Conservation (phyloP, 2,797 vertebrate species). For the Antrozous pallidus region DNA sequence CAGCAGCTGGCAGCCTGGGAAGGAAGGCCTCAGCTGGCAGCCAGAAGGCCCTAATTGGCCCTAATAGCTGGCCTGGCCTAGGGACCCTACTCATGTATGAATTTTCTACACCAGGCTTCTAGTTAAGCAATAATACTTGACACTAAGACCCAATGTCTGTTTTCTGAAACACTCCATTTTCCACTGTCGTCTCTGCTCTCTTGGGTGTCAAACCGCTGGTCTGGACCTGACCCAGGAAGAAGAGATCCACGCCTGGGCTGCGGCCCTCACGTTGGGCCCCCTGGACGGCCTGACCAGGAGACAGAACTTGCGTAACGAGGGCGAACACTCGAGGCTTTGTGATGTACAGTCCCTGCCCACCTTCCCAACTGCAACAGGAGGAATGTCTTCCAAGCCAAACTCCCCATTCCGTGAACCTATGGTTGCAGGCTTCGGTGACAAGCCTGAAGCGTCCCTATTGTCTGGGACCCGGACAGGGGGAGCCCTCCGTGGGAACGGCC, state of each 20-base stretch:
- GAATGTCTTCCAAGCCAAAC: neutral
- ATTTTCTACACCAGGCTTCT: too few relatives aligned
- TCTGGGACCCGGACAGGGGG: neutral
- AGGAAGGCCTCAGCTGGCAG: too few relatives aligned
- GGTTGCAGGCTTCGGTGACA: neutral
- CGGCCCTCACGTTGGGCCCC: neutral
- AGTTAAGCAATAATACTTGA: neutral
- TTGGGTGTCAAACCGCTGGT: neutral
- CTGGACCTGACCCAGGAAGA: neutral
- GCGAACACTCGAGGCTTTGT: slow-evolving; percentile 28
- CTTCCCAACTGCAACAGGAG: neutral
- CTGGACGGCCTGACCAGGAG: neutral
- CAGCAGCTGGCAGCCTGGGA: too few relatives aligned
- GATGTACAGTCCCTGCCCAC: neutral
- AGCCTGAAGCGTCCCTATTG: neutral
- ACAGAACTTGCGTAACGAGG: neutral
- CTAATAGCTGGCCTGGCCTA: too few relatives aligned
- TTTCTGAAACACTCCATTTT: neutral
- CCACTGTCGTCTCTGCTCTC: neutral
- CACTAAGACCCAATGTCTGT: neutral
- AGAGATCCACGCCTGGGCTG: neutral
- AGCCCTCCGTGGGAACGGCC: neutral
- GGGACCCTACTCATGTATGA: too few relatives aligned
- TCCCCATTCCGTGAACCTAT: neutral
- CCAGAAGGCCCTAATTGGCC: too few relatives aligned